Evolutionary conservation across 2,797 vertebrate genomes (phyloP), one percentile per base, ranked within the genome.

Genomic region (Epinephelus coioides): DNA sequence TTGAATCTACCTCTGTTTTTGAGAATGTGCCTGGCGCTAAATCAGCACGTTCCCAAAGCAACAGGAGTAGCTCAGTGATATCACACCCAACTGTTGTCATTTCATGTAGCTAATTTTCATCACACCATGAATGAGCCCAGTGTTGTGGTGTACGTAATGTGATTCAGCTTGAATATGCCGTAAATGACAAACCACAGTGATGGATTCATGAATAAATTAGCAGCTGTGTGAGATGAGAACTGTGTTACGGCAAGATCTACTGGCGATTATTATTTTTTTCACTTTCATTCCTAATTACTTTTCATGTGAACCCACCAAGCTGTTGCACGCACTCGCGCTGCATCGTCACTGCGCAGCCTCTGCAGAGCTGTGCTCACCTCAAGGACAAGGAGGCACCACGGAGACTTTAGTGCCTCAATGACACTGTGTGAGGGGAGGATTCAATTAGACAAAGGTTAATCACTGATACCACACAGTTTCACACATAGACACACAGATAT

Each of bases 361-460:
- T 74, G 69, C 69, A 55, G 38, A 67, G 62, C 49, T 44, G 43
- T 10, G 12, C 61, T 86, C 65, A 21, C 71, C 73, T 82, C 68
- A 79, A 81, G 78, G 81, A 74, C 67, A 54, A 30, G 34, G 15
- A 76, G n/a, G 23, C 47, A 66, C 61, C 69, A 7, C 67, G 18
- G 71, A 62, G 62, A 76, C 71, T 34, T 34, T 40, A 12, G 61
- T 51, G 56, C 50, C 43, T 72, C 38, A 9, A 5, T 50, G 56
- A 75, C 66, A 61, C 55, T 25, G 17, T 23, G 57, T 21, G 63
- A 55, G 65, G 49, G 56, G 65, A 72, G 50, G 51, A 76, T 79
- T 79, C 73, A 75, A 47, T 83, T 40, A 57, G 38, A 71, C 44
- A 54, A 64, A 67, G 83, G 73, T 88, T 86, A 83, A 87, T 87